Conservation (phyloP, 2,888 invertebrate species). For the Agrotis ipsilon region DNA sequence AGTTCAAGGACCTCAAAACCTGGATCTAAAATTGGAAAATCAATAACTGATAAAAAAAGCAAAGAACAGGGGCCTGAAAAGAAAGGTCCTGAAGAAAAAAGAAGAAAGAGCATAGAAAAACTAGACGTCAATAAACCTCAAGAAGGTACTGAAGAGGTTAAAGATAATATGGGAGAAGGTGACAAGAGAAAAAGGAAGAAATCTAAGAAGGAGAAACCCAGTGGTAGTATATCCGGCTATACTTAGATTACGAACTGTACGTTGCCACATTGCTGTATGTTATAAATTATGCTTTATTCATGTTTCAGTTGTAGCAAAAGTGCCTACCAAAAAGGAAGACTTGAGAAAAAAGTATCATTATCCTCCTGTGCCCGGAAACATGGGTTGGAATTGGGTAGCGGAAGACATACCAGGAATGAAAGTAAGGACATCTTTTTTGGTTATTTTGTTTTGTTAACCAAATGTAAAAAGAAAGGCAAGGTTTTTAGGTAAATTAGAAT, state of each 20-base stretch:
- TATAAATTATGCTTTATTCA: slow-evolving; percentile 45
- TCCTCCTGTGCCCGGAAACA: slow-evolving; percentile 82
- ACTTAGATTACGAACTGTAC: slow-evolving; percentile 48
- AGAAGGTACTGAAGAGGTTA: slow-evolving; percentile 27
- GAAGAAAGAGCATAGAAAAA: slow-evolving; percentile 55
- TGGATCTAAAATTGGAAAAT: slow-evolving; percentile 64
- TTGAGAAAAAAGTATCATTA: slow-evolving; percentile 80
- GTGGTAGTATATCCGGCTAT: slow-evolving; percentile 77
- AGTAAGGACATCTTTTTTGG: slow-evolving; percentile 69
- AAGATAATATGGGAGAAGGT: slow-evolving; percentile 25
- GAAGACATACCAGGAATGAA: slow-evolving; percentile 86
- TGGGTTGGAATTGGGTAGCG: slow-evolving; percentile 89
- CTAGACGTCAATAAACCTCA: slow-evolving; percentile 67
- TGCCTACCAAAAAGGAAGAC: slow-evolving; percentile 70
- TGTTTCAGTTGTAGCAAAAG: slow-evolving; percentile 67
- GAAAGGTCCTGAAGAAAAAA: slow-evolving; percentile 56
- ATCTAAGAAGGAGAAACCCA: slow-evolving; percentile 71
- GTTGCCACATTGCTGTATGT: slow-evolving; percentile 63
- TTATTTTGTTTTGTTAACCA: no score
- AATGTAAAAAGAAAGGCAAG: no score
- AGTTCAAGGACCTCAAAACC: slow-evolving; percentile 71
- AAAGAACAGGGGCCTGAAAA: slow-evolving; percentile 34
- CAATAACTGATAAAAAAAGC: slow-evolving; percentile 55
- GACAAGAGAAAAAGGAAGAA: slow-evolving; percentile 4
- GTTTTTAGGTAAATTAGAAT: no score